Evolutionary conservation across 2,888 invertebrate species (phyloP), one percentile per base, ranked within the genome.

Genomic region (Troides helena): DNA sequence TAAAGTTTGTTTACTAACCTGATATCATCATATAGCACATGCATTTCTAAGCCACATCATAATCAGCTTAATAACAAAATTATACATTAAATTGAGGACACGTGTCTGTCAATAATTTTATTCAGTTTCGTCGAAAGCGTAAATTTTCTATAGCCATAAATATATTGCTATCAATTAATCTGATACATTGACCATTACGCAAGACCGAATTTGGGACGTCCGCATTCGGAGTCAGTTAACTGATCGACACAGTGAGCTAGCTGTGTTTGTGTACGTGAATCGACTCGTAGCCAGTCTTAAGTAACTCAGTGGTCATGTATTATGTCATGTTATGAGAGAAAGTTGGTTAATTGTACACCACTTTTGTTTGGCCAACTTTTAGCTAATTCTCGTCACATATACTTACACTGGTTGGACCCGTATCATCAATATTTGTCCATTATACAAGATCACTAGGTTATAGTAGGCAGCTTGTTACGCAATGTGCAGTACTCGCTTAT

Each of bases 221-320:
- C 70, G 63, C 70, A 60, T 67, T 67, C 62, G 56, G 58, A 58
- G 62, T 70, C 63, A 56, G 63, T 50, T 36, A 67, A 70, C 63
- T 50, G 39, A 70, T 63, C 75, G 78, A 74, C 77, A 76, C 68
- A 76, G 72, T 74, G 74, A 67, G 70, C 64, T 63, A 53, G 70
- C 64, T 63, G 53, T 77, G 77, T 78, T 76, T 76, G 72, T 76
- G 70, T 73, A 73, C 75, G 75, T 72, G 72, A 43, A 61, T 23
- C 62, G 70, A 67, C 66, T 70, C n/a, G 23, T 25, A 36, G 43
- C 70, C 58, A 66, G 59, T 66, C 66, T 70, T 70, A 63, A 70
- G 70, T 70, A 70, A 70, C 65, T 65, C 63, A 59, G 60, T 30
- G 50, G 63, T 67, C 63, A 70, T 57, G 65, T 66, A 70, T 70